A percentile compares a stretch with the other conserved stretches of the same genome.
Conservation (phyloP, 2,113 vertebrate species). For the Reinhardtius hippoglossoides region DNA sequence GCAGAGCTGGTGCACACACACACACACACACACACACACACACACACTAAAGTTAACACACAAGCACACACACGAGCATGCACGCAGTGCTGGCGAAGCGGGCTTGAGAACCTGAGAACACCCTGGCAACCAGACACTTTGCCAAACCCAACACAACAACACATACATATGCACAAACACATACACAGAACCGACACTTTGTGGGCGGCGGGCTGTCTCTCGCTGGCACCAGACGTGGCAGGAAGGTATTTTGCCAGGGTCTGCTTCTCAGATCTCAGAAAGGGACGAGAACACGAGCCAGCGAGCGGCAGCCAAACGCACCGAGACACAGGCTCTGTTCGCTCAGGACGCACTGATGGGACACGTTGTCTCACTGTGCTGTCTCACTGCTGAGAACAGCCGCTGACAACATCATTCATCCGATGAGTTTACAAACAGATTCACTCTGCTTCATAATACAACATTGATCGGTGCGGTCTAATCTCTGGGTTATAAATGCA, state of each 20-base stretch:
- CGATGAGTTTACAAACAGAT: conserved; percentile 43
- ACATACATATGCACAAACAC: conserved; percentile 36
- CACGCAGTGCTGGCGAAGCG: conserved; percentile 71
- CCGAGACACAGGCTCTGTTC: conserved; percentile 40
- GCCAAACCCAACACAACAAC: conserved; percentile 73
- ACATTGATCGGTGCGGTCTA: conserved; percentile 33
- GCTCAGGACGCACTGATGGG: conserved; percentile 26
- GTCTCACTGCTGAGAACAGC: conserved; percentile 3
- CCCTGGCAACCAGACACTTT: conserved; percentile 74
- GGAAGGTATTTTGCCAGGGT: conserved; percentile 77
- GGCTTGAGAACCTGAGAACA: conserved; percentile 80
- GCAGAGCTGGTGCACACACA: conserved; percentile 58
- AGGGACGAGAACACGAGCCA: conserved; percentile 55
- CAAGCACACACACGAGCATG: conserved; percentile 37
- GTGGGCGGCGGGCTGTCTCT: conserved; percentile 61
- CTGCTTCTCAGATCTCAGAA: conserved; percentile 69
- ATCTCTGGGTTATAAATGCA: conserved; percentile 35
- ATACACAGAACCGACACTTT: conserved; percentile 61
- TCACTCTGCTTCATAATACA: conserved; percentile 38
- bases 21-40: background rate
- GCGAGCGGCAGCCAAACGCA: conserved; percentile 50
- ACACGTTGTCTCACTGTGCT: background rate
- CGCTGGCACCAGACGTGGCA: conserved; percentile 67
- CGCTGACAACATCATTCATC: conserved; percentile 55
- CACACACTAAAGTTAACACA: conserved; percentile 15